Conservation (phyloP, 2,888 invertebrate genomes). For the Chelonus formosanus region DNA sequence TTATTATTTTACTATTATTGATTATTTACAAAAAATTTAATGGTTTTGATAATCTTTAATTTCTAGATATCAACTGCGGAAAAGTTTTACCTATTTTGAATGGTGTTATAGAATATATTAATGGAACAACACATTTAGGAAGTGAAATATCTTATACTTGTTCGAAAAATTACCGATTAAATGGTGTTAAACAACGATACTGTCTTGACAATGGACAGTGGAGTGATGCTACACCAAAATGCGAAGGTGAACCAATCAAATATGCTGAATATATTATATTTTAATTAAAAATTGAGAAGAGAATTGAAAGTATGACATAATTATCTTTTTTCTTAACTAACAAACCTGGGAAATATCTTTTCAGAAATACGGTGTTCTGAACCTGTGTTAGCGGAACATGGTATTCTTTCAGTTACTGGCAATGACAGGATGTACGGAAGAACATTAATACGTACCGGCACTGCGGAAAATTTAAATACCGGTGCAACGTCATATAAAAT, state of each 20-base stretch:
- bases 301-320: constrained; percentile 20
- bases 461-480: constrained; percentile 74
- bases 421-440: constrained; percentile 90
- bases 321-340: constrained; percentile 25
- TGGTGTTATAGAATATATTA: constrained; percentile 79
- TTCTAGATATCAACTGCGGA: constrained; percentile 86
- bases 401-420: constrained; percentile 87
- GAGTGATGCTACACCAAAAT: constrained; percentile 86
- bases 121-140: constrained; percentile 81
- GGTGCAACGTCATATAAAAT: constrained; percentile 83
- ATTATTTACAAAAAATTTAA: not conserved
- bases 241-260: constrained; percentile 74
- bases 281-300: not conserved
- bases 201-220: constrained; percentile 82
- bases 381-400: constrained; percentile 83
- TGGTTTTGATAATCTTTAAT: not conserved
- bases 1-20: not conserved
- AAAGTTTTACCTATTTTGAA: constrained; percentile 81
- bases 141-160: constrained; percentile 85
- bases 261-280: not conserved
- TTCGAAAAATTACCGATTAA: constrained; percentile 79
- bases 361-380: constrained; percentile 88
- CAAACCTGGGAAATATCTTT: constrained; percentile 36
- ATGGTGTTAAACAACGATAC: constrained; percentile 76
- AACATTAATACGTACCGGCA: constrained; percentile 76